Percentiles rank a stretch among this genome's conserved stretches.
Conservation (phyloP, 2,113 vertebrate genomes). For the Seriola rivoliana region DNA sequence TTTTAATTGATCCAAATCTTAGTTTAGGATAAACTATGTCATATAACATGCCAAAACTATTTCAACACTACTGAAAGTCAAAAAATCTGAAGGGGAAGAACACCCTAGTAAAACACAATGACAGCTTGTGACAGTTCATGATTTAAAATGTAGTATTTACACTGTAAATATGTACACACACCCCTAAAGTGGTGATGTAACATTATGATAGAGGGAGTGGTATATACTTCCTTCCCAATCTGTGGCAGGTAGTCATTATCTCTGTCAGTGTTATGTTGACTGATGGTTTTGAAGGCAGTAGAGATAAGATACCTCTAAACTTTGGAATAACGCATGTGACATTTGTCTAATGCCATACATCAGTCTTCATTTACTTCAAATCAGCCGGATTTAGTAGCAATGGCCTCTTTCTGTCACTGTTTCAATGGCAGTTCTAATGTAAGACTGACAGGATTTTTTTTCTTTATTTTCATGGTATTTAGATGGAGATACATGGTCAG, state of each 20-base stretch:
- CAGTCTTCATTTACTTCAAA: not conserved
- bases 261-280: slow-evolving; percentile 1
- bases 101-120: not conserved
- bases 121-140: not conserved
- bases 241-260: slow-evolving; percentile 46
- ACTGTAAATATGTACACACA: not conserved
- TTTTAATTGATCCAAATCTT: not conserved
- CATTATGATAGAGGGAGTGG: not conserved
- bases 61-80: not conserved
- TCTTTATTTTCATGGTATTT: not conserved
- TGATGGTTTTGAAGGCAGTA: not conserved
- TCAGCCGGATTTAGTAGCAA: not conserved
- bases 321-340: not conserved
- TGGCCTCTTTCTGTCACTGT: not conserved
- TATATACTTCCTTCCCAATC: not conserved
- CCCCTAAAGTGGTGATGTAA: not conserved
- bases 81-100: not conserved
- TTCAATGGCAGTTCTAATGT: not conserved
- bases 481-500: not conserved
- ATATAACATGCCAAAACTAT: not conserved
- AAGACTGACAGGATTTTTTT: not conserved
- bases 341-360: not conserved
- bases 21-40: not conserved
- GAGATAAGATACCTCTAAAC: not conserved
- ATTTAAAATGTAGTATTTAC: not conserved